Evolutionary conservation across 1,140 invertebrate species (phyloP), one percentile per base, ranked within the genome.

Genomic region (Danaus melanippus): DNA sequence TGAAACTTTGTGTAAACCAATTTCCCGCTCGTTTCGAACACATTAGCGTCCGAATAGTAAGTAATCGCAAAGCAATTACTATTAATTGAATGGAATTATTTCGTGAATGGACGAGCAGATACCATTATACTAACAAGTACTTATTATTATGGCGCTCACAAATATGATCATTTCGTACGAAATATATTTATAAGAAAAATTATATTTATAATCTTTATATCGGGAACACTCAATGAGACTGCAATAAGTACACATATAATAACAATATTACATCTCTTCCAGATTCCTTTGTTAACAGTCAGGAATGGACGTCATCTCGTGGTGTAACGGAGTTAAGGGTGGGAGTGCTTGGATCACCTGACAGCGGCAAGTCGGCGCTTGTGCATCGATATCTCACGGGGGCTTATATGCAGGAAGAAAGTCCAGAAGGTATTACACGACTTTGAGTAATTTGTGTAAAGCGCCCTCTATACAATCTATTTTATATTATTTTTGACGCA

Each of bases 271-370:
- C 65, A 68, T 50, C 50, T 42, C 61, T 94, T 95, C 52, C 90
- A 99, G 98, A 99, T 92, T 98, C 97, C n/a, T 99, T 99, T 89
- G 97, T 99, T 17, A 99, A 99, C 87, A 98, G 96, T 82, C 98
- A 99, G 91, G 98, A 99, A 93, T 99, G 98, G 98, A 99, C 98
- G 0, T 88, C 99, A 50, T 94, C 95, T 42, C 90, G 97, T 62
- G 91, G 92, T 44, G 97, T 99, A n/a, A 95, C 96, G 47, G 97
- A 99, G 84, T 85, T 99, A 50, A 91, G 97, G 59, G 87, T 99
- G 61, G 98, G 98, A 8, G 97, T 99, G 52, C 92, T 99, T 32
- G 98, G 98, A 9, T 96, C 95, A 9, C 89, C 97, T 12, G 94
- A 95, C 71, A 98, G 96, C 46, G 97, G 98, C 10, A 99, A 99